These are phyloP conservation scores for Plebejus anna DNA, from an alignment of 2,888 invertebrate species.

Conservation along the genomic window DNA sequence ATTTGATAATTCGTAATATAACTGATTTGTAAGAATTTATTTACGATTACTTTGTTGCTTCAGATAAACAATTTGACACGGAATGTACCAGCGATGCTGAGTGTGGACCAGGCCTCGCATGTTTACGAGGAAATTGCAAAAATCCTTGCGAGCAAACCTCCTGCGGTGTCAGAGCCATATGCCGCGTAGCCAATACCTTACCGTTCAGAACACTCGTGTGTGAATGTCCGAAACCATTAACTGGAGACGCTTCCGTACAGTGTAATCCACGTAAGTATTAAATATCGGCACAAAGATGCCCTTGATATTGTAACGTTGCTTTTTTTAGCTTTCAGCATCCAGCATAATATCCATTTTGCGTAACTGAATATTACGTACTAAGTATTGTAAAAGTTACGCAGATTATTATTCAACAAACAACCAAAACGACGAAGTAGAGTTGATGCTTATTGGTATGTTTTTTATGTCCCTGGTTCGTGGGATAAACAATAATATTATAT, in stretches of 20 bases:
- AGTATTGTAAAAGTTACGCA: background rate
- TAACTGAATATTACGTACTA: background rate
- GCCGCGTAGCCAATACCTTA: slow-evolving; percentile 90
- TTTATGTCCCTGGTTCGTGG: background rate
- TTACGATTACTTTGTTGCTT: slow-evolving; percentile 4
- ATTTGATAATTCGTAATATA: background rate
- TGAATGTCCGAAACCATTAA: slow-evolving; percentile 89
- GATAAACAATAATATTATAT: background rate
- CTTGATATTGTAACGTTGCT: background rate
- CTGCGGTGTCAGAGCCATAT: slow-evolving; percentile 89
- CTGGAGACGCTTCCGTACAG: slow-evolving; percentile 92
- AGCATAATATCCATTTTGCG: background rate
- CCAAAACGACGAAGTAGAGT: background rate
- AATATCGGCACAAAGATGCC: background rate
- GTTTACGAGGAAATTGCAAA: slow-evolving; percentile 87
- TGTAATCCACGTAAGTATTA: slow-evolving; percentile 86
- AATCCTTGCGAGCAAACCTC: slow-evolving; percentile 90
- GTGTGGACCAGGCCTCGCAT: slow-evolving; percentile 91
- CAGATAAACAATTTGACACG: slow-evolving; percentile 70
- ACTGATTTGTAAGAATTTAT: background rate
- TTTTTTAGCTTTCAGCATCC: slow-evolving; percentile 11
- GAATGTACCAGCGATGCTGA: slow-evolving; percentile 90
- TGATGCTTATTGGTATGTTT: slow-evolving; percentile 12
- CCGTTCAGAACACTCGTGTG: slow-evolving; percentile 94
- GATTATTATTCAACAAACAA: background rate